Evolutionary conservation across 2,888 invertebrate species (phyloP).

Genomic region (Apeira syringaria): DNA sequence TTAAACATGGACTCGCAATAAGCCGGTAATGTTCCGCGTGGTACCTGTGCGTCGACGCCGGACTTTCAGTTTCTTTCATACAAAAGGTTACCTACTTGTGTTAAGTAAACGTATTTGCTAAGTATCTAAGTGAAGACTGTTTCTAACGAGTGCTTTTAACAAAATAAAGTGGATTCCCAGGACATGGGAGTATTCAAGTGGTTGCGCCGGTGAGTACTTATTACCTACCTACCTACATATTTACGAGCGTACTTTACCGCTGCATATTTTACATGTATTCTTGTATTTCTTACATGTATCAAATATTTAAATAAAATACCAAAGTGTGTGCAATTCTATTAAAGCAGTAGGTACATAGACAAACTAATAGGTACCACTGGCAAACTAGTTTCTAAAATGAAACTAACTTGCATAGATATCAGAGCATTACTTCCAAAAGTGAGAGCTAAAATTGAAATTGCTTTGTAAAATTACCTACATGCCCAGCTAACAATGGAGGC

Average conservation of each 20-base stretch:
- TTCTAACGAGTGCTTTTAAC: conserved; percentile 38
- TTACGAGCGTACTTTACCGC: not conserved
- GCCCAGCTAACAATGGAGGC: conserved; percentile 37
- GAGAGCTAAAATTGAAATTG: conserved; percentile 21
- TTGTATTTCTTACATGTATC: no score
- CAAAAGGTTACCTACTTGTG: conserved; percentile 43
- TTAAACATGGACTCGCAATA: conserved; percentile 54
- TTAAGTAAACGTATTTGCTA: conserved; percentile 11
- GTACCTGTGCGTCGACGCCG: conserved; percentile 42
- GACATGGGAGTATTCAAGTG: conserved; percentile 80
- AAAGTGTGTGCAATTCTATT: no score
- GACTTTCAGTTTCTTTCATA: no score
- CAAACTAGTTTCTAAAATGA: not conserved
- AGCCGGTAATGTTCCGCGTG: conserved; percentile 76
- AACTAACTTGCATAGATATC: not conserved
- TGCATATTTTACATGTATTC: no score
- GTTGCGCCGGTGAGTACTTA: conserved; percentile 73
- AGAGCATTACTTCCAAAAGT: conserved; percentile 14
- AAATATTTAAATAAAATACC: no score
- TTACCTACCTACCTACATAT: conserved; percentile 20
- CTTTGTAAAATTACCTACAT: conserved; percentile 23
- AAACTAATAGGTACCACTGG: no score
- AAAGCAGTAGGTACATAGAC: no score
- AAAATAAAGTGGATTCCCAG: conserved; percentile 64
- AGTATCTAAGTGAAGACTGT: conserved; percentile 33